Base-by-base conservation (phyloP, 2,797 vertebrate species). In the Cirrhinus mrigala region DNA sequence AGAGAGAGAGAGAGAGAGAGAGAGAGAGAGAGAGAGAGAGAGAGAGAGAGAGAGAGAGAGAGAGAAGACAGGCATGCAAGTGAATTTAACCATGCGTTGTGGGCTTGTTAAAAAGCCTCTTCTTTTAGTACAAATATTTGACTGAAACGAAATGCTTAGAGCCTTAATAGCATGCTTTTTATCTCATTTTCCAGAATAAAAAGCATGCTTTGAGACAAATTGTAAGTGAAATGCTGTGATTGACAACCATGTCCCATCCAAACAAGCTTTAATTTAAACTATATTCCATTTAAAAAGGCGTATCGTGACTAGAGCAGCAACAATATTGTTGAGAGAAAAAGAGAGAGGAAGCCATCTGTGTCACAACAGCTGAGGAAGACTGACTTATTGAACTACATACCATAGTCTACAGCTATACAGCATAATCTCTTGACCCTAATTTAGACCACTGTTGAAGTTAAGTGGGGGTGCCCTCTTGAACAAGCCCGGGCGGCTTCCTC, bases 341-440 rank as follows among this genome's bases (percentile, higher is more conserved):
- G 6, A 68, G 8, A 33, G 44, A 80, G 15, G 40, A 33, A n/a
- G 27, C 22, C 27, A 24, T 58, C 27, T 69, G 48, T 3, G 9
- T 68, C n/a, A 27, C 16, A 54, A 68, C 74, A 52, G 33, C 82
- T 54, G 16, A 77, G 29, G 60, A 40, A 66, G 22, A 24, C 48
- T 24, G 40, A 71, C 20, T 50, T 64, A 16, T 8, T 54, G 12
- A 84, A 54, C 73, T 46, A 71, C 48, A 77, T 48, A 52, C 70
- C 81, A 75, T 27, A 54, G 68, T 52, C 46, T 79, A 22, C 15
- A 54, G 20, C 37, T 64, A 10, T 73, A 76, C 76, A 40, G 44
- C 14, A 71, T 62, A 69, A 76, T 71, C 48, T 78, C 16, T 50
- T 87, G 83, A 87, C 83, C 83, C 22, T 80, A 79, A 75, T 73